These are phyloP conservation scores for Hippocampus comes DNA, from an alignment of 2,113 vertebrate species.

Conservation along the genomic window DNA sequence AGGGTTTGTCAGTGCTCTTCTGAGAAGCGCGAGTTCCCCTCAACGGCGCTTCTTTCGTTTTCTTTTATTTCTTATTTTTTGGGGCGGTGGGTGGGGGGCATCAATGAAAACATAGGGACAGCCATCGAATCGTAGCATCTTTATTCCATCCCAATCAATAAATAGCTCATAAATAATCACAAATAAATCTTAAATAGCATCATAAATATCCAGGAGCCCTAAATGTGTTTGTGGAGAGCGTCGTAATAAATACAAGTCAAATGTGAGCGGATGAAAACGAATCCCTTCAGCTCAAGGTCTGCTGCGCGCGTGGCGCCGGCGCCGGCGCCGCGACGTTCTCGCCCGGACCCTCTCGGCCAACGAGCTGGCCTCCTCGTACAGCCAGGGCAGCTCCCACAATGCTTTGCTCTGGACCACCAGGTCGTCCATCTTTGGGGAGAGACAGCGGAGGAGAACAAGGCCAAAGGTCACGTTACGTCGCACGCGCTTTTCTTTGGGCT, in stretches of 20 bases:
- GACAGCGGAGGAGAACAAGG: neutral
- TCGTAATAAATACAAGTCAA: neutral
- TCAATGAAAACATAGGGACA: too few relatives aligned
- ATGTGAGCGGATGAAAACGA: neutral
- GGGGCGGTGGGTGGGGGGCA: neutral
- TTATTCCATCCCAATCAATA: slow-evolving; percentile 41
- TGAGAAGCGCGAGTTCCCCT: neutral
- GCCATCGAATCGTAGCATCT: neutral
- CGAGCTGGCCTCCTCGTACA: slow-evolving; percentile 35
- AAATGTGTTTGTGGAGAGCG: neutral
- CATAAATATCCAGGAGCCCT: slow-evolving; percentile 46
- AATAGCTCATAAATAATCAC: slow-evolving; percentile 54
- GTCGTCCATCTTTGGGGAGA: slow-evolving; percentile 29
- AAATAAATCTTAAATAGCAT: slow-evolving; percentile 45
- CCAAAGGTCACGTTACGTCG: neutral
- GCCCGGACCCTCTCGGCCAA: neutral
- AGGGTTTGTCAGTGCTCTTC: neutral
- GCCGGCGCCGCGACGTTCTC: neutral
- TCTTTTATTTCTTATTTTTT: neutral
- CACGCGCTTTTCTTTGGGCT: neutral
- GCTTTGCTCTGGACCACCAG: slow-evolving; percentile 46
- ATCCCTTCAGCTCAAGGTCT: neutral
- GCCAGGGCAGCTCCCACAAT: slow-evolving; percentile 41
- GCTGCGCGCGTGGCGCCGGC: neutral
- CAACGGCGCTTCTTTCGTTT: neutral